Percentiles rank a stretch among this genome's conserved stretches.
Evolutionary conservation across 2,113 vertebrate species (phyloP).

Genomic region (Sylvia atricapilla): DNA sequence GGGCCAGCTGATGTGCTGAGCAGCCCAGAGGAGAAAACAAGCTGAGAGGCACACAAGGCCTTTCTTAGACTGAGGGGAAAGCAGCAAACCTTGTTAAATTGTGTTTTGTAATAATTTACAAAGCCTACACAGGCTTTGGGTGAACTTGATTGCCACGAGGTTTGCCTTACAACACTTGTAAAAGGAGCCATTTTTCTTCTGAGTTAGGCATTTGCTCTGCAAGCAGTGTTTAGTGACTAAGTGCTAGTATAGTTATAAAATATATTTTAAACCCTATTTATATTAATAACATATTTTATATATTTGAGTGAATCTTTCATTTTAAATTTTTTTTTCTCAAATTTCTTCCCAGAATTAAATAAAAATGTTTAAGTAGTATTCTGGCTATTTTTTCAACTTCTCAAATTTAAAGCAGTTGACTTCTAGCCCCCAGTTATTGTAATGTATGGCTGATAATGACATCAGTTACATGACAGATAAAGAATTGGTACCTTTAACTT

Average conservation of each 20-base stretch:
- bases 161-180: background rate
- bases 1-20: slow-evolving; percentile 14
- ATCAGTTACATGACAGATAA: background rate
- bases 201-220: background rate
- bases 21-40: slow-evolving; percentile 17
- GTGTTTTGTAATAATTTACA: background rate
- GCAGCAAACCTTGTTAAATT: background rate
- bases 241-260: background rate
- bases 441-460: background rate
- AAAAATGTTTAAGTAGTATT: background rate
- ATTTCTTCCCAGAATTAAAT: background rate
- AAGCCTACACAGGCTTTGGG: background rate
- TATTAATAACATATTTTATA: background rate
- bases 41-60: slow-evolving; percentile 8
- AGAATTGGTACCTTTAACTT: background rate
- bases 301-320: background rate
- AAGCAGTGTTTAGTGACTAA: background rate
- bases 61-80: background rate
- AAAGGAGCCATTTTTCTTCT: background rate
- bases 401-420: background rate
- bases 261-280: background rate
- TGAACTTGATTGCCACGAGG: background rate
- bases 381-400: background rate
- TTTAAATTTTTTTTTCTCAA: background rate
- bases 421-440: background rate